These are phyloP conservation scores for Lasioglossum oenotherae DNA, from an alignment of 2,888 invertebrate species.

Conservation along the genomic window DNA sequence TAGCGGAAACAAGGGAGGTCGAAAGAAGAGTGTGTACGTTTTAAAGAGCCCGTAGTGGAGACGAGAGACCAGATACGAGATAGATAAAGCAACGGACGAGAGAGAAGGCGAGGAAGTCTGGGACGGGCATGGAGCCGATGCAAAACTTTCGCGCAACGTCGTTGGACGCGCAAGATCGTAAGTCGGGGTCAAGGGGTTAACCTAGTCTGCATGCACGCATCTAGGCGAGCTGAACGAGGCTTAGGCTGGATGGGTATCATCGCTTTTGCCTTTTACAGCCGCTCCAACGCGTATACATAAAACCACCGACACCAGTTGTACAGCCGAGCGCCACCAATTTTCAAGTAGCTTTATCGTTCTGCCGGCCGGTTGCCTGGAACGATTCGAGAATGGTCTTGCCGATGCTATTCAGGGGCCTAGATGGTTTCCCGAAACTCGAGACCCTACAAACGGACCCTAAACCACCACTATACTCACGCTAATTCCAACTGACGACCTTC, in stretches of 20 bases:
- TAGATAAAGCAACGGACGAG: constrained; percentile 17
- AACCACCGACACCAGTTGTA: constrained; percentile 48
- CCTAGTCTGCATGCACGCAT: constrained; percentile 71
- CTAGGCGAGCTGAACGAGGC: constrained; percentile 62
- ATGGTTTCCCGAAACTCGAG: constrained; percentile 3
- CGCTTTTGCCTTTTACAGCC: constrained; percentile 64
- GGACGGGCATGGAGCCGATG: constrained; percentile 44
- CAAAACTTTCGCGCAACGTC: constrained; percentile 62
- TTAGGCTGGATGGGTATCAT: constrained; percentile 63
- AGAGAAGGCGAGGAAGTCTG: constrained; percentile 24
- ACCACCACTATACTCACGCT: neutral
- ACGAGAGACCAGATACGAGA: constrained; percentile 34
- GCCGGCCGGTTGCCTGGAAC: neutral
- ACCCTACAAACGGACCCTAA: neutral
- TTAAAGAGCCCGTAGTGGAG: neutral
- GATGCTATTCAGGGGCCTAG: neutral
- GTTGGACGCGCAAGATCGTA: constrained; percentile 63
- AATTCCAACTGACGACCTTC: neutral
- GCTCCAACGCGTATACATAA: constrained; percentile 55
- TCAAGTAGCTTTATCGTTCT: constrained; percentile 55
- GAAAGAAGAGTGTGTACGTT: neutral
- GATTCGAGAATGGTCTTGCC: neutral
- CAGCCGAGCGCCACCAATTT: constrained; percentile 52
- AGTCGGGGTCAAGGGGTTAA: constrained; percentile 71
- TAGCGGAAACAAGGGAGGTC: neutral